A percentile compares a stretch with the other conserved stretches of the same genome.
Evolutionary conservation across 2,113 vertebrate species (phyloP).

Genomic region (Blennius ocellaris): DNA sequence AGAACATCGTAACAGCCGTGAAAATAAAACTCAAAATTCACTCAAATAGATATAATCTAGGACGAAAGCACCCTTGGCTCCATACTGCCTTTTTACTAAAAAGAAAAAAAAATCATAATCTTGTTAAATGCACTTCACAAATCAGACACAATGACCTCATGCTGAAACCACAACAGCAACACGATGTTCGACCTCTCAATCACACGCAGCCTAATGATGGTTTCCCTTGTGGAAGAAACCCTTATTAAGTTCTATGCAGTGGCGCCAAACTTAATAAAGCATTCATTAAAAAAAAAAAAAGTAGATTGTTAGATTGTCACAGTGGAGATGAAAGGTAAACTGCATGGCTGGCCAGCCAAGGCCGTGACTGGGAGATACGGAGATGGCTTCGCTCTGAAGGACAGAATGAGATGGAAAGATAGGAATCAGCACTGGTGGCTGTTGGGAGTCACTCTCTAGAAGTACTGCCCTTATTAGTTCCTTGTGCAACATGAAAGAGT

Average conservation of each 20-base stretch:
- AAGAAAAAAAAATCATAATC: conserved; percentile 50
- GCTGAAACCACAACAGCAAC: conserved; percentile 56
- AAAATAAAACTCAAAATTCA: conserved; percentile 1
- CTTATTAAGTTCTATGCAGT: conserved; percentile 56
- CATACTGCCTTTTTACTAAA: background rate
- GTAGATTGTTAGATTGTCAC: conserved; percentile 52
- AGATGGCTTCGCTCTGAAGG: conserved; percentile 38
- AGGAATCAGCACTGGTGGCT: conserved; percentile 37
- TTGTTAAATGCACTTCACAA: conserved; percentile 59
- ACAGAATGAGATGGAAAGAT: conserved; percentile 45
- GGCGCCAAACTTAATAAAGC: conserved; percentile 61
- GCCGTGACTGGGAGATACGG: conserved; percentile 28
- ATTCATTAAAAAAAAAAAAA: conserved; percentile 50
- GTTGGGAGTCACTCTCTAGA: conserved; percentile 31
- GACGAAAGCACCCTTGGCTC: conserved; percentile 25
- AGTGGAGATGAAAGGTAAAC: conserved; percentile 49
- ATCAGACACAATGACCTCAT: conserved; percentile 63
- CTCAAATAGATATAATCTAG: conserved; percentile 9
- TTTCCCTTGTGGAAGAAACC: conserved; percentile 51
- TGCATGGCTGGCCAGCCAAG: conserved; percentile 46
- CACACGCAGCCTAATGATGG: conserved; percentile 44
- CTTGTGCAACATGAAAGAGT: conserved; percentile 66
- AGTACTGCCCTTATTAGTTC: conserved; percentile 55
- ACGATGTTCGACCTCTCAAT: conserved; percentile 54
- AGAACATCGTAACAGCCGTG: background rate